phyloP scores from a whole-genome alignment of 1,140 invertebrate species.

The Oscheius sp. region DNA sequence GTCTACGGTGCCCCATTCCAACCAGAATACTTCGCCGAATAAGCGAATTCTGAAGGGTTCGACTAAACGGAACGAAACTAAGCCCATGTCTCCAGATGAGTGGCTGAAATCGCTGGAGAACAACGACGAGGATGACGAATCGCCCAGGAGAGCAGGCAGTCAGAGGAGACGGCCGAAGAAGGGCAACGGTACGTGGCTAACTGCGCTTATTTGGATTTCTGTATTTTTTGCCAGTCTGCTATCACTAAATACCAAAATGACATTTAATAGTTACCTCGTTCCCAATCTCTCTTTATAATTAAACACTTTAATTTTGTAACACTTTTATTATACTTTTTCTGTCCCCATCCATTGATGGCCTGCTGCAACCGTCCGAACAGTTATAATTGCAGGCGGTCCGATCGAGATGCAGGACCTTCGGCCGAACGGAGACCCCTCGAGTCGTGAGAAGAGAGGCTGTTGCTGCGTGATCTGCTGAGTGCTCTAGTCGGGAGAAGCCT shows the following conservation, averaged over 20 bases:
- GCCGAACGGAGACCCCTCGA: conserved; percentile 4
- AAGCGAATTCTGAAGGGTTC: conserved; percentile 33
- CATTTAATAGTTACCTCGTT: too few relatives aligned
- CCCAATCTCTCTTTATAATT: background rate
- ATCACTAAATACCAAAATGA: too few relatives aligned
- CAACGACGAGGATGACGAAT: conserved; percentile 48
- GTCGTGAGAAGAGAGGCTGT: conserved; percentile 21
- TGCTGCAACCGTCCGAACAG: background rate
- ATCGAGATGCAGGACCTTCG: conserved; percentile 21
- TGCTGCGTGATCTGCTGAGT: conserved; percentile 26
- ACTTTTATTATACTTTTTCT: too few relatives aligned
- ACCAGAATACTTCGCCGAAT: conserved; percentile 36
- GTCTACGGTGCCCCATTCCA: conserved; percentile 1
- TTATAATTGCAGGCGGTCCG: conserved; percentile 15
- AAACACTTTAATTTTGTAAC: too few relatives aligned
- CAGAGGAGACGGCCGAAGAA: conserved; percentile 34
- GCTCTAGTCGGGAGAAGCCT: too few relatives aligned
- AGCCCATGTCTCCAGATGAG: conserved; percentile 53
- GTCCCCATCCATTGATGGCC: background rate
- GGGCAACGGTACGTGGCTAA: conserved; percentile 3
- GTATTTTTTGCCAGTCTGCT: background rate
- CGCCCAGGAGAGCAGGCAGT: conserved; percentile 32
- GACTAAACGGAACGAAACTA: conserved; percentile 39
- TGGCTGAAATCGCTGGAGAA: conserved; percentile 50
- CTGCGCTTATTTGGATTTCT: background rate